These are phyloP conservation scores for Todiramphus chloris DNA, from an alignment of 2,113 vertebrate genomes.

Conservation along the genomic window DNA sequence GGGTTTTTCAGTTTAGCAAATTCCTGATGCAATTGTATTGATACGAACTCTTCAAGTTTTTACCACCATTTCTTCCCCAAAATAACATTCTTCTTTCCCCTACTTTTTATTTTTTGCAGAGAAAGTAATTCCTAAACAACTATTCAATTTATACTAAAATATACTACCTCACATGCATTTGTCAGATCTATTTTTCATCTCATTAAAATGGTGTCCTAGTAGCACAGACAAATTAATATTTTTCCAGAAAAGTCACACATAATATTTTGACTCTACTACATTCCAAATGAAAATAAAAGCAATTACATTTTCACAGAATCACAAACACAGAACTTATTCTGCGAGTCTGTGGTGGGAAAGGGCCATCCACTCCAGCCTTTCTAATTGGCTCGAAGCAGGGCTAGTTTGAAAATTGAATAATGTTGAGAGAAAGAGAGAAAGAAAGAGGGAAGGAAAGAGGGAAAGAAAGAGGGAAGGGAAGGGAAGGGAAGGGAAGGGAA, in stretches of 20 bases:
- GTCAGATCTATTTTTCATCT: neutral
- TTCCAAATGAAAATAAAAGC: neutral
- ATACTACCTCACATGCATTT: neutral
- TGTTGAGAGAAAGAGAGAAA: neutral
- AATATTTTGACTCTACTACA: neutral
- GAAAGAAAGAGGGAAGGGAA: too few species aligned
- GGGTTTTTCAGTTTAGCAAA: conserved; percentile 20
- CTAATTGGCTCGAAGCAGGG: neutral
- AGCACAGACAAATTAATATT: neutral
- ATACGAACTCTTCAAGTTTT: neutral
- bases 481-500: too few species aligned
- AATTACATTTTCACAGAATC: neutral
- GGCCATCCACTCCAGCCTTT: neutral
- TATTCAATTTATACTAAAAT: neutral
- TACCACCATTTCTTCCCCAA: neutral
- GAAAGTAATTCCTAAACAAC: neutral
- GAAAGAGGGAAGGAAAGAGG: too few species aligned
- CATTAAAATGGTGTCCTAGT: neutral
- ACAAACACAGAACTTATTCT: neutral
- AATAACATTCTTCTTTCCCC: neutral
- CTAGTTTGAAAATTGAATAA: neutral
- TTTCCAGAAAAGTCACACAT: neutral
- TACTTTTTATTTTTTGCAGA: neutral
- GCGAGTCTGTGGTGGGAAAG: neutral
- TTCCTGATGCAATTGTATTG: neutral